Base-by-base conservation (phyloP, 2,888 invertebrate species). In the Ectobius pallidus region DNA sequence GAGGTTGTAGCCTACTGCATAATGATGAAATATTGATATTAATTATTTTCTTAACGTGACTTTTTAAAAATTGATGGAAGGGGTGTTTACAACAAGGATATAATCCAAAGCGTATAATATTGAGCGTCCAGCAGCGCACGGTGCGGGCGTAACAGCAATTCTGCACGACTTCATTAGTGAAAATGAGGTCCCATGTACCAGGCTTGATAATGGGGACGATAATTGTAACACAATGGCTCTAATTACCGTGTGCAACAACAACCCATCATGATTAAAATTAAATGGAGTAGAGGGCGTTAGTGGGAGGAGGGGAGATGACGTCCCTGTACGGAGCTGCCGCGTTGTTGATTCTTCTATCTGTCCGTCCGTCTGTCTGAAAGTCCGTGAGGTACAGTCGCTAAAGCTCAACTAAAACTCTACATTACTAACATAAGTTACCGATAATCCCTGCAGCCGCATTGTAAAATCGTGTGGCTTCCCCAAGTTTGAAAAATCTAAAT, bases 161-260 rank as follows among this genome's bases (percentile, higher is more conserved):
- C 65, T 63, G 52, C 73, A 70, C 63, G 69, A 73, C 73, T 73
- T 73, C 73, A 73, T 73, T 73, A 73, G 73, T 22, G 73, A 55
- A 58, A 70, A 73, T 62, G 73, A 70, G 73, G 73, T 73, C 70
- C 70, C 70, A 46, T 70, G 73, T 67, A 52, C 67, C 27, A 25
- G 46, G 69, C 69, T 55, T 73, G 65, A 70, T 73, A 73, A 73
- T 69, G 73, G 62, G 69, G 39, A 52, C 70, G 73, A 73, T 73
- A 73, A 73, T 73, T 70, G 73, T 52, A 70, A 67, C 70, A 73
- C 70, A 73, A 70, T 70, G 73, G 70, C 70, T 30, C 73, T 73
- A 73, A 73, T 73, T 73, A 73, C 70, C 32, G 46, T 25, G 63
- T 20, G 49, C 71, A 63, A 63, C 73, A 73, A 52, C 67, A 58